Evolutionary conservation across 1,140 invertebrate genomes (phyloP), one percentile per base, ranked within the genome.

Genomic region (Capitella teleta): DNA sequence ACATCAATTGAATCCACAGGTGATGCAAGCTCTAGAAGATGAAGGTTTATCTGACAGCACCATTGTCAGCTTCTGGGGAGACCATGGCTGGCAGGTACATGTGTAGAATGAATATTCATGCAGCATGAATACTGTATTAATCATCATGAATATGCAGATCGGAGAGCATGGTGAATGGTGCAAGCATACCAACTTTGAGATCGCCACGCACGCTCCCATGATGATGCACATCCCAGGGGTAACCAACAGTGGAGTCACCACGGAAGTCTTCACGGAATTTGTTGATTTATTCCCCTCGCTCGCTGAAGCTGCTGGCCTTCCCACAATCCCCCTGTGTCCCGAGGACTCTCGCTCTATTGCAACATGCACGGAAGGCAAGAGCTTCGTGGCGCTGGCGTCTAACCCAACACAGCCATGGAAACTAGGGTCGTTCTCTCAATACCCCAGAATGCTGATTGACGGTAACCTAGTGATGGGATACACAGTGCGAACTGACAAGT

Each of bases 211-310:
- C 34, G 56, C 56, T 16, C 57, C 59, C 8, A 56, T 59, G 55
- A 51, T 59, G 44, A 38, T 59, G 18, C 45, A 16, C 18, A 24
- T 47, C n/a, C 45, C 45, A 32, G 45, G 45, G 4, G 5, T 43
- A 23, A 50, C 14, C 5, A n/a, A 12, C 41, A 25, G 3, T 12
- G 21, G 44, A 43, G 26, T 46, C 5, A 32, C 43, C 12, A 57
- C 51, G 5, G 28, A 67, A 63, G 42, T 66, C 18, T 52, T 78
- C 1, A 82, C 85, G 0, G 88, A 92, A 73, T 64, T 90, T 2
- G 74, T 91, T 0, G 87, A 91, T 70, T 63, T 91, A 49, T 90
- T 89, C 66, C 86, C 88, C 28, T 89, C 87, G 1, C 62, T 92
- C 52, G 80, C 81, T 6, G 82, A 88, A 54, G 58, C 88, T 38